Evolutionary conservation across 2,888 invertebrate species (phyloP), one percentile per base, ranked within the genome.

Genomic region (Syrphus vitripennis): DNA sequence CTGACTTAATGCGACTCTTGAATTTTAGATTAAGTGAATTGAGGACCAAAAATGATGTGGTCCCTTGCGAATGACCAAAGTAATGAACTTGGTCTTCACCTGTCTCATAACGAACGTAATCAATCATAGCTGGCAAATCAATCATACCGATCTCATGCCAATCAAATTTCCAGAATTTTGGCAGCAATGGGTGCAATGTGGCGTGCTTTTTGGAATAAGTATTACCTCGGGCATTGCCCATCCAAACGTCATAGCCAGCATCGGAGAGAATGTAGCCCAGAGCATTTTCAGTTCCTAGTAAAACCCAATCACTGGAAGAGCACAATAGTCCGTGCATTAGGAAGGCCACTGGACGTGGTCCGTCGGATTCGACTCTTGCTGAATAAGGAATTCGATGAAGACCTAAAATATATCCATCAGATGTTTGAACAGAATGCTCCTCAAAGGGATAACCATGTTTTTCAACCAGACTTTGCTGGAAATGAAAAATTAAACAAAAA

Each of bases 31-130:
- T 93, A 14, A 94, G 93, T 0, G 95, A 94, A 10, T 95, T 93
- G 90, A 96, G 93, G 0, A 95, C 95, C 90, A 95, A 96, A 88
- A 96, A 94, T 89, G 95, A 94, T 0, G 97, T 96, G 0, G 97
- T 96, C 0, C 98, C 98, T 95, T 98, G 98, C 0, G 97, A 98
- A 92, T 98, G 98, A 0, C 98, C 98, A 50, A 98, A 93, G 91
- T 98, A 98, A 24, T 90, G 89, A 16, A 91, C 67, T 63, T 91
- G 76, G 4, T 71, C 21, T 55, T 89, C 82, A 2, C 89, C 90
- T 0, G 90, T 91, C 1, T 45, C 6, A 2, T 83, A 21, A 16
- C 91, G 91, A 1, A 95, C 93, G 89, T 96, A 95, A 90, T 97
- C 95, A 78, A 98, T 94, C 88, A 94, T 95, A 0, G 98, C 96